A percentile compares a stretch with the other conserved stretches of the same genome.
phyloP scores from a whole-genome alignment of 2,888 invertebrate species.

The Parnassius apollo region DNA sequence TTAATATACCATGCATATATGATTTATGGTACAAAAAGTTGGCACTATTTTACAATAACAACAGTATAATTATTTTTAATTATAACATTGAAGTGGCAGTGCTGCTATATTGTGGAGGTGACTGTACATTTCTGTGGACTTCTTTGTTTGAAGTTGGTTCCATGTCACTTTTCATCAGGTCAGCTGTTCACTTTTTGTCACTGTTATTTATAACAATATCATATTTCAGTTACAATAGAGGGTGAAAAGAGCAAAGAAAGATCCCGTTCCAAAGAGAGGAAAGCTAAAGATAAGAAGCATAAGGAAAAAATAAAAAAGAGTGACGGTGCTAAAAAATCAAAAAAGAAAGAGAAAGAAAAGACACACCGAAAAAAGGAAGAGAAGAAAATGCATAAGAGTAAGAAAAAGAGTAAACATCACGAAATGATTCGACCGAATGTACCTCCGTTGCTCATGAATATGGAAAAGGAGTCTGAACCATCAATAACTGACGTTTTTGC shows the following conservation, averaged over 20 bases:
- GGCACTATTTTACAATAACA: no score
- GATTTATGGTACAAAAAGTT: no score
- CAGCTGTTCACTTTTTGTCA: no score
- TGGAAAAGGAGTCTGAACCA: conserved; percentile 72
- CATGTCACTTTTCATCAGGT: no score
- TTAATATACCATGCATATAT: no score
- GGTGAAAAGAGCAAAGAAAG: conserved; percentile 54
- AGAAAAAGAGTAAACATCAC: conserved; percentile 66
- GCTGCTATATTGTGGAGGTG: no score
- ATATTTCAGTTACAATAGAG: conserved; percentile 48
- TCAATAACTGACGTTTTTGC: conserved; percentile 84
- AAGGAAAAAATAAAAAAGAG: conserved; percentile 65
- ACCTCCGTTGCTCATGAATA: conserved; percentile 72
- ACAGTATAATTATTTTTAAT: no score
- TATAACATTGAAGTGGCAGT: no score
- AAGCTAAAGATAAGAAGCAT: conserved; percentile 58
- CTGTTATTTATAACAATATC: neutral
- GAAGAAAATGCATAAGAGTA: conserved; percentile 70
- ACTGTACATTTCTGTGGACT: no score
- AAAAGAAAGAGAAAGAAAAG: conserved; percentile 65
- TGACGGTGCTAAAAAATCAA: conserved; percentile 60
- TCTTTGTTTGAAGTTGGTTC: no score
- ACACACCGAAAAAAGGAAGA: conserved; percentile 58
- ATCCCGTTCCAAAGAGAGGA: conserved; percentile 71
- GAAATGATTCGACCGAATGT: conserved; percentile 71